Conservation (phyloP, 2,113 vertebrate species). For the Carassius auratus region DNA sequence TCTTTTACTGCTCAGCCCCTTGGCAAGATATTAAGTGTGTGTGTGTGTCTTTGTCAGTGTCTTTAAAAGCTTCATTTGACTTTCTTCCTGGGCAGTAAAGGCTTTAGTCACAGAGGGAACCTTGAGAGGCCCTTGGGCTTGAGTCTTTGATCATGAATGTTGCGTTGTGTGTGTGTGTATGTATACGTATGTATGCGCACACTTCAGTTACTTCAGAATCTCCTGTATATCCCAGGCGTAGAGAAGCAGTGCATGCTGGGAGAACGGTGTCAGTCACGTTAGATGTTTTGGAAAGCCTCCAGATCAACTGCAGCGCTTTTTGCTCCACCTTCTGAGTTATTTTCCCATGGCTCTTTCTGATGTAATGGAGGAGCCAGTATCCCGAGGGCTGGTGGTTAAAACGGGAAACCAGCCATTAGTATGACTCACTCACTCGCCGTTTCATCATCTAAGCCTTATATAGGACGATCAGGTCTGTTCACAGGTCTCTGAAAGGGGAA, state of each 20-base stretch:
- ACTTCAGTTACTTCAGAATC: slow-evolving; percentile 7
- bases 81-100: slow-evolving; percentile 35
- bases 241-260: neutral
- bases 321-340: slow-evolving; percentile 1
- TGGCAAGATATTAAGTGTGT: slow-evolving; percentile 24
- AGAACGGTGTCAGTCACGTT: neutral
- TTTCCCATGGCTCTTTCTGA: slow-evolving; percentile 27
- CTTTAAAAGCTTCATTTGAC: slow-evolving; percentile 34
- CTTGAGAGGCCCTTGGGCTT: slow-evolving; percentile 39
- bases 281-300: neutral
- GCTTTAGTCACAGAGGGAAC: slow-evolving; percentile 38
- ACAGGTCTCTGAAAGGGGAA: neutral
- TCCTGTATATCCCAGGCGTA: slow-evolving; percentile 1
- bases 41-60: neutral
- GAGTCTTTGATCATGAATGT: slow-evolving; percentile 33
- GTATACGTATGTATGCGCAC: slow-evolving; percentile 19
- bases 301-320: neutral
- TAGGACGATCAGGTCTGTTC: slow-evolving; percentile 30
- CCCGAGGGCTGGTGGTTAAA: neutral
- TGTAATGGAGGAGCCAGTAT: neutral
- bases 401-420: neutral
- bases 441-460: slow-evolving; percentile 32
- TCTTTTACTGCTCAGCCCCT: slow-evolving; percentile 27
- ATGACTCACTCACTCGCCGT: slow-evolving; percentile 19
- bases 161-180: slow-evolving; percentile 1